Conservation (phyloP, 1,140 invertebrate species). For the Polypedilum vanderplanki region DNA sequence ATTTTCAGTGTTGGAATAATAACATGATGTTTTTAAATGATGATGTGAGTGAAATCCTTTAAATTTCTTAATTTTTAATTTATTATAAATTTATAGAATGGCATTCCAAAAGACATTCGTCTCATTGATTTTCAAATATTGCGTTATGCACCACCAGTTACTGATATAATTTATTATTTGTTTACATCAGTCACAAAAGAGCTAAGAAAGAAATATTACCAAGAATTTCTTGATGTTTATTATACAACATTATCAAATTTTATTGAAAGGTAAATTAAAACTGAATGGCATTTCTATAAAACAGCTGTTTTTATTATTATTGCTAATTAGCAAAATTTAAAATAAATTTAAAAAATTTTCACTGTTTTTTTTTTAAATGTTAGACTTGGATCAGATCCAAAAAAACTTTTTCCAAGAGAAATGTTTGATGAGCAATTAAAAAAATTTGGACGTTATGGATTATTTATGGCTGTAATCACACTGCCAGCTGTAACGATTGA, state of each 20-base stretch:
- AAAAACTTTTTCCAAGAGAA: conserved; percentile 42
- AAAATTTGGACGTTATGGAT: conserved; percentile 33
- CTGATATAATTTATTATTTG: conserved; percentile 46
- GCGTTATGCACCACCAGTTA: conserved; percentile 43
- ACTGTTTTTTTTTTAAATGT: not conserved
- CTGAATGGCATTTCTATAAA: not conserved
- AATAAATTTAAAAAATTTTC: too few species aligned
- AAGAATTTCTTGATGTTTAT: conserved; percentile 44
- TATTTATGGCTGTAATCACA: conserved; percentile 34
- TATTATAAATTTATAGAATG: not conserved
- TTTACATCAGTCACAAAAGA: conserved; percentile 45
- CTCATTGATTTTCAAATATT: conserved; percentile 49
- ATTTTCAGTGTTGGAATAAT: not conserved
- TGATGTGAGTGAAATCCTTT: not conserved
- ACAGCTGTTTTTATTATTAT: too few species aligned
- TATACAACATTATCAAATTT: conserved; percentile 39
- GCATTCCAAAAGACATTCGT: conserved; percentile 37
- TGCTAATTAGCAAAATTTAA: too few species aligned
- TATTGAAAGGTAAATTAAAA: conserved; percentile 34
- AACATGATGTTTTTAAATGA: not conserved
- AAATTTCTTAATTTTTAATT: not conserved
- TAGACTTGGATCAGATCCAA: conserved; percentile 35
- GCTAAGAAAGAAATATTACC: conserved; percentile 43
- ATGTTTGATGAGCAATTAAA: conserved; percentile 35
- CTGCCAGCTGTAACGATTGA: conserved; percentile 37